Base-by-base conservation (phyloP, 2,888 invertebrate genomes). In the Brenthis ino region DNA sequence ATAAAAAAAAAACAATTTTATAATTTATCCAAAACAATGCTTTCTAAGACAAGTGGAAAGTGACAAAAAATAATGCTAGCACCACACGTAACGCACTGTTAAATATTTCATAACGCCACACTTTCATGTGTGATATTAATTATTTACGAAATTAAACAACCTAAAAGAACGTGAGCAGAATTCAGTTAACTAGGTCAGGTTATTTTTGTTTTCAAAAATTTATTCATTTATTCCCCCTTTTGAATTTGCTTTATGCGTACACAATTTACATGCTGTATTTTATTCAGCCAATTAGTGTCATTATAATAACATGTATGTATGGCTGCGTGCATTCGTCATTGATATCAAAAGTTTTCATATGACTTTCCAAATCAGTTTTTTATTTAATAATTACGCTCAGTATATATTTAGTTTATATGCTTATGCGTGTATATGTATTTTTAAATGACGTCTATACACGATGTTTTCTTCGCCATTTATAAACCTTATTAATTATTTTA, bases 31-130 rank as follows among this genome's bases (percentile, higher is more conserved):
- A 37, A 37, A 37, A 8, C 8, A 37, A 37, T 37, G 11, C 11
- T 37, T 8, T 43, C 37, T 43, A 43, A 43, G 37, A 43, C 37
- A 11, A 43, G n/a, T n/a, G n/a, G n/a, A n/a, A 11, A 43, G 37
- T 43, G n/a, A 55, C 57, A 57, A 57, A 37, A 57, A 20, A 58
- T 48, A 58, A 47, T 3, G n/a, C 51, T 16, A 16, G n/a, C 16
- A 16, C n/a, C 16, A 13, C 16, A 63, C n/a, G 53, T 37, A 53
- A 63, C 20, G 20, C 2, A 20, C 37, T 43, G 6, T 54, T 83
- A 80, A 85, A 85, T 85, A 85, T 85, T 85, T 82, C 67, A 85
- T 77, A 75, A 75, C 77, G 79, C 80, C 81, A 75, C 79, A 80
- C 78, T 79, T 81, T 76, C 75, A 61, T 53, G 47, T 77, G 68